Conservation (phyloP, 2,113 vertebrate species). For the Melanocharis versteri region DNA sequence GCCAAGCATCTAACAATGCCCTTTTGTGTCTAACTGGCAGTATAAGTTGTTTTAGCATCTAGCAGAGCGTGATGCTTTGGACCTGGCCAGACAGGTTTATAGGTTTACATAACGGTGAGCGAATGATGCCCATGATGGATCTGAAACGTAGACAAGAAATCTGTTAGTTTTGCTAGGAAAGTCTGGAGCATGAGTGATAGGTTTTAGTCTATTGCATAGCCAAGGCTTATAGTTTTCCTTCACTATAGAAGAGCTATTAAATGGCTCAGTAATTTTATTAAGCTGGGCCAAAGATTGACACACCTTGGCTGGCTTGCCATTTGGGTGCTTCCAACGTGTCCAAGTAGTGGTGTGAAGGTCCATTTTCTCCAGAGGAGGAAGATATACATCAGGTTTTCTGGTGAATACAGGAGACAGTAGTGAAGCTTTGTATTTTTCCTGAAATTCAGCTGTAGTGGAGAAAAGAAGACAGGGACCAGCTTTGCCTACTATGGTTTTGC, state of each 20-base stretch:
- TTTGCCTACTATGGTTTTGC: not conserved
- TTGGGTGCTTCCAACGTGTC: conserved; percentile 29
- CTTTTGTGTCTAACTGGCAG: conserved; percentile 57
- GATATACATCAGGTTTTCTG: not conserved
- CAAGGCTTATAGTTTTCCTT: conserved; percentile 69
- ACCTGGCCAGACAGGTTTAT: conserved; percentile 19
- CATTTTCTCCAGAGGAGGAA: conserved; percentile 51
- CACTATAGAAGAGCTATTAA: conserved; percentile 55
- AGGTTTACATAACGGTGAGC: not conserved
- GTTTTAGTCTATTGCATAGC: not conserved
- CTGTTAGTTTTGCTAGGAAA: conserved; percentile 12
- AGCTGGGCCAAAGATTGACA: not conserved
- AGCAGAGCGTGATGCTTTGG: not conserved
- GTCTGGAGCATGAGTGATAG: not conserved
- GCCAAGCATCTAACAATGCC: conserved; percentile 19
- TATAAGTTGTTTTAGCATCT: conserved; percentile 16
- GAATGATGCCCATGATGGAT: conserved; percentile 56
- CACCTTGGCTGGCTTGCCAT: conserved; percentile 22
- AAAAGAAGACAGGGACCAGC: not conserved
- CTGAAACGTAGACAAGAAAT: conserved; percentile 41
- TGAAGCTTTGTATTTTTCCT: conserved; percentile 68
- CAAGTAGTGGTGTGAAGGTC: conserved; percentile 56
- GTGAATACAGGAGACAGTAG: not conserved
- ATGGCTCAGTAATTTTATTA: not conserved
- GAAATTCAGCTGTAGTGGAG: conserved; percentile 36